phyloP scores from a whole-genome alignment of 1,140 invertebrate genomes.

The Argopecten irradians region DNA sequence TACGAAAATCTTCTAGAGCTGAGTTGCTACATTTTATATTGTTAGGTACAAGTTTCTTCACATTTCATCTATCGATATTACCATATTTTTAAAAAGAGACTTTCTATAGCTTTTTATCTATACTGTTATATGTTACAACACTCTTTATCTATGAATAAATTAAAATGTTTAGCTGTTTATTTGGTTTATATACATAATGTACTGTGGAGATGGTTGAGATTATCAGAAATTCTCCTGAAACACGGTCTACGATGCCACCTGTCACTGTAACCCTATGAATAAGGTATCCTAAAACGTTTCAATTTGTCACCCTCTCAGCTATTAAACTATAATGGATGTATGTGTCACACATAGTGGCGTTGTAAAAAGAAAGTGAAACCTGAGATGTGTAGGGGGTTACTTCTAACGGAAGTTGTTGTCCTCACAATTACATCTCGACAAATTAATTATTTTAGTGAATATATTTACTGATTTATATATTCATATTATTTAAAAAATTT shows the following conservation, averaged over 20 bases:
- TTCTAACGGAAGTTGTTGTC: background rate
- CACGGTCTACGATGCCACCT: background rate
- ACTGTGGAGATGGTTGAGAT: background rate
- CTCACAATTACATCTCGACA: background rate
- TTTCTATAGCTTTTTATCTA: background rate
- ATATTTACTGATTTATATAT: too few species aligned
- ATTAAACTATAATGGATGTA: constrained; percentile 12
- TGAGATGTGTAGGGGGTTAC: background rate
- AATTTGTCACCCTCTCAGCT: constrained; percentile 6
- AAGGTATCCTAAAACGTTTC: constrained; percentile 9
- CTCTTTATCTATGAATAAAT: background rate
- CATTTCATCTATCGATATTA: background rate
- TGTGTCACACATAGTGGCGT: constrained; percentile 5
- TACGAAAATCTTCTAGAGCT: background rate
- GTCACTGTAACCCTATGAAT: background rate
- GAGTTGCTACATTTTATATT: background rate
- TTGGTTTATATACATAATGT: constrained; percentile 17
- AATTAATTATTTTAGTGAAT: too few species aligned
- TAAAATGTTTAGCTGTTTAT: background rate
- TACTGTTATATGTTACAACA: constrained; percentile 18
- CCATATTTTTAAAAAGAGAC: background rate
- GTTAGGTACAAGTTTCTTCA: background rate
- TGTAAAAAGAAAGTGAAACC: background rate
- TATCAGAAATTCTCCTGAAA: background rate
- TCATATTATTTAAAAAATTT: too few species aligned